Percentiles rank a stretch among this genome's conserved stretches.
Conservation (phyloP, 2,797 vertebrate genomes). For the Pygocentrus nattereri region DNA sequence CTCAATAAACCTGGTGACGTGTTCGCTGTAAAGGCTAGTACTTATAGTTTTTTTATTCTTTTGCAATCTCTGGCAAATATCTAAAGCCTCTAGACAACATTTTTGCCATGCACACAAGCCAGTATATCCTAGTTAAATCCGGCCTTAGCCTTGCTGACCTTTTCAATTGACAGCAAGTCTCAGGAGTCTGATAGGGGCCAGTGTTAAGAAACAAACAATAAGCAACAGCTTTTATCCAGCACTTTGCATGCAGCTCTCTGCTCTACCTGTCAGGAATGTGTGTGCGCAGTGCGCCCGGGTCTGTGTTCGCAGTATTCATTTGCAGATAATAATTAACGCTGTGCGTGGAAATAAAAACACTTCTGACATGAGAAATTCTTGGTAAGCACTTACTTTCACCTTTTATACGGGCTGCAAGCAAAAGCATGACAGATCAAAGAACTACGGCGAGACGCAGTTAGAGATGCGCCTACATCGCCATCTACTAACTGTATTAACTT, state of each 20-base stretch:
- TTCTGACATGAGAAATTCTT: neutral
- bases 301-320: neutral
- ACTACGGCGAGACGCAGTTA: neutral
- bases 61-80: neutral
- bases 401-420: neutral
- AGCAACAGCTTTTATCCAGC: constrained; percentile 63
- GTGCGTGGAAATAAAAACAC: neutral
- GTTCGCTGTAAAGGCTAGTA: neutral
- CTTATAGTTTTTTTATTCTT: neutral
- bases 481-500: neutral
- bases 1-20: constrained; percentile 7
- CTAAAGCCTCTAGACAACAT: constrained; percentile 15
- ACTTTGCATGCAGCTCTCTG: constrained; percentile 13
- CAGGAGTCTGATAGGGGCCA: constrained; percentile 62
- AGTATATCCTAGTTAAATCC: constrained; percentile 71
- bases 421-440: constrained; percentile 9
- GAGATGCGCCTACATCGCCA: neutral
- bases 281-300: neutral
- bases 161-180: constrained; percentile 69
- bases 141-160: constrained; percentile 70
- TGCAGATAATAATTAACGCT: neutral
- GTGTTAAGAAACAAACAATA: constrained; percentile 58
- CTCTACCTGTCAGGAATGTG: neutral
- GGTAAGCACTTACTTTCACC: neutral
- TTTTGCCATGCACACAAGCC: constrained; percentile 56